Evolutionary conservation across 2,888 invertebrate genomes (phyloP).

Genomic region (Anorthoa munda): DNA sequence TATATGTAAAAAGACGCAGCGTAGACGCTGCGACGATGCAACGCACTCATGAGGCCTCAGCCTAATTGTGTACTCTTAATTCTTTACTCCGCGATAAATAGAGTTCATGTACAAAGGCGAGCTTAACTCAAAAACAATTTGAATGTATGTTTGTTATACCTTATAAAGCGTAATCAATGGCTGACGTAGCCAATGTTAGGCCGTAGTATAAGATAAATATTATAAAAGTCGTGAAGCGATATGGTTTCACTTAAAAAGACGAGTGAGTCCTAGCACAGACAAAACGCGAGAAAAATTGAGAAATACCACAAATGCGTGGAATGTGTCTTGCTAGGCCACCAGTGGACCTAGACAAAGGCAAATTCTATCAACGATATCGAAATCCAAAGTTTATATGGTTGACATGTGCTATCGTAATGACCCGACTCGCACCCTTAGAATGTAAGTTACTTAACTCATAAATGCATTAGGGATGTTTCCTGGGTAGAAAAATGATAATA

Average conservation of each 20-base stretch:
- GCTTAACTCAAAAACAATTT: no score
- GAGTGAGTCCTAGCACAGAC: not conserved
- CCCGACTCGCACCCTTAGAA: not conserved
- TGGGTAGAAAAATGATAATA: no score
- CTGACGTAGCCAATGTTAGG: not conserved
- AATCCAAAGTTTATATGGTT: not conserved
- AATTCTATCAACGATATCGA: not conserved
- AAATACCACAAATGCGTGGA: conserved; percentile 2
- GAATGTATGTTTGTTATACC: no score
- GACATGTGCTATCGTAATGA: not conserved
- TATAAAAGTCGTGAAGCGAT: conserved; percentile 12
- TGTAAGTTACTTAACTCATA: no score
- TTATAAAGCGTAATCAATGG: not conserved
- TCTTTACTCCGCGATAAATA: no score
- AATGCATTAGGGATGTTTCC: no score
- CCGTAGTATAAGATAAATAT: conserved; percentile 28
- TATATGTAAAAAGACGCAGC: no score
- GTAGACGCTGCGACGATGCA: no score
- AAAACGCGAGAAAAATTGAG: not conserved
- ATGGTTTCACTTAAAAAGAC: conserved; percentile 6
- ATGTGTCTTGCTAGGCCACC: not conserved
- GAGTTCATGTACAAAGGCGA: no score
- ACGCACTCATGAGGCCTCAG: no score
- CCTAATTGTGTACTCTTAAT: no score
- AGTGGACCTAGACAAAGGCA: not conserved